Base-by-base conservation (phyloP, 2,113 vertebrate species). In the Cebus imitator region DNA sequence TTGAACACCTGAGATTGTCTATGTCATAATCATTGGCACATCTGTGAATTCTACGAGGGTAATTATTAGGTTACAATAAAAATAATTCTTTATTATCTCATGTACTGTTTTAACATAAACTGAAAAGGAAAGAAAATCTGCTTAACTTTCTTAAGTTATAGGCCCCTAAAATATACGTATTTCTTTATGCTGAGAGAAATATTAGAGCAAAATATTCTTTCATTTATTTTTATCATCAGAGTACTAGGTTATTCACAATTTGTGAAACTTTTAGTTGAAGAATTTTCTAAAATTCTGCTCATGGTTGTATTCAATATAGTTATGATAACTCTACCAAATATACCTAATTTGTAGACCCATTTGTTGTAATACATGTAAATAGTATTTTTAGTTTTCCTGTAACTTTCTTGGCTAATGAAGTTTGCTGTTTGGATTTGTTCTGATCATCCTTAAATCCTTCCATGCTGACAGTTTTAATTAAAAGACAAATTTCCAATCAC, bases 391-490 rank as follows among this genome's bases (percentile, higher is more conserved):
- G 66, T 93, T 97, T 97, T 91, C 81, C 58, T 98, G 94, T 97
- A 94, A 97, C 96, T 97, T 97, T 96, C 81, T 96, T 95, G 72
- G 96, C 85, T 97, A 95, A 98, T 97, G 90, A 98, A 97, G 81
- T 93, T 97, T 96, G 76, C 96, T 96, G 72, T 76, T 83, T 96
- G 98, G 92, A 98, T 98, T 98, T 98, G 81, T 95, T 97, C 84
- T 97, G 96, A 97, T 97, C 97, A 96, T 97, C 94, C 94, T 96
- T 97, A 98, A 98, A 97, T 97, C 96, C 97, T 96, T 96, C 96
- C 94, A 95, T 97, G 93, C 97, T 97, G 96, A 97, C 96, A 96
- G 92, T 94, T 97, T 98, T 98, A 98, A 98, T 98, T 97, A 97
- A 98, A 98, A 95, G 87, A 91, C 95, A 97, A 97, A 95, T 90